phyloP scores from a whole-genome alignment of 2,113 vertebrate genomes.

The Neomonachus schauinslandi region DNA sequence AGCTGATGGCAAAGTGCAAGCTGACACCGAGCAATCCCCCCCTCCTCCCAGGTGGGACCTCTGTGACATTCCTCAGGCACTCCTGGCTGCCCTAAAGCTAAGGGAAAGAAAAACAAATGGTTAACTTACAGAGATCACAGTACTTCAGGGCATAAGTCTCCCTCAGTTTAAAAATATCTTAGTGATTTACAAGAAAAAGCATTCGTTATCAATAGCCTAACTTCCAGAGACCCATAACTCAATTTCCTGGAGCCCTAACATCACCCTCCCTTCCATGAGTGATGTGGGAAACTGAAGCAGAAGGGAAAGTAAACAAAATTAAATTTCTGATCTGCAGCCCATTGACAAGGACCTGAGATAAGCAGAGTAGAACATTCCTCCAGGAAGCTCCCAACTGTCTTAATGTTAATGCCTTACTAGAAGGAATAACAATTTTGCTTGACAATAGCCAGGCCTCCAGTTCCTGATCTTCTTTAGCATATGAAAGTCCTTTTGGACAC shows the following conservation, averaged over 20 bases:
- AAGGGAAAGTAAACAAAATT: neutral
- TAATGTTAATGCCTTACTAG: too few relatives aligned
- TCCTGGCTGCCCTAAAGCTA: neutral
- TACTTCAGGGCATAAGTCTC: neutral
- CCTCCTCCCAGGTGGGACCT: neutral
- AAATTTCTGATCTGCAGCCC: neutral
- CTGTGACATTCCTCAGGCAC: neutral
- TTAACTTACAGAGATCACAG: neutral
- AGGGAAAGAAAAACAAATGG: neutral
- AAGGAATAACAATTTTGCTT: too few relatives aligned
- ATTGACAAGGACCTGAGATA: too few relatives aligned
- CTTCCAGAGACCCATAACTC: neutral
- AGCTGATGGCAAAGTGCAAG: neutral
- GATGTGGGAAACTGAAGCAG: neutral
- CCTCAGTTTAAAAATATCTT: neutral
- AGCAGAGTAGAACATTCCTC: too few relatives aligned
- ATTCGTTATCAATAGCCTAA: neutral
- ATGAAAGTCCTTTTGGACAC: too few relatives aligned
- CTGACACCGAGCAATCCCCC: neutral
- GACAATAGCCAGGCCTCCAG: too few relatives aligned
- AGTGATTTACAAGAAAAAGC: neutral
- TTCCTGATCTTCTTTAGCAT: too few relatives aligned
- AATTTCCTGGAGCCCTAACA: neutral
- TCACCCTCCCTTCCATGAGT: neutral
- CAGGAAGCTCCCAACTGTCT: too few relatives aligned